Base-by-base conservation (phyloP, 2,888 invertebrate species). In the Eupithecia subfuscata region DNA sequence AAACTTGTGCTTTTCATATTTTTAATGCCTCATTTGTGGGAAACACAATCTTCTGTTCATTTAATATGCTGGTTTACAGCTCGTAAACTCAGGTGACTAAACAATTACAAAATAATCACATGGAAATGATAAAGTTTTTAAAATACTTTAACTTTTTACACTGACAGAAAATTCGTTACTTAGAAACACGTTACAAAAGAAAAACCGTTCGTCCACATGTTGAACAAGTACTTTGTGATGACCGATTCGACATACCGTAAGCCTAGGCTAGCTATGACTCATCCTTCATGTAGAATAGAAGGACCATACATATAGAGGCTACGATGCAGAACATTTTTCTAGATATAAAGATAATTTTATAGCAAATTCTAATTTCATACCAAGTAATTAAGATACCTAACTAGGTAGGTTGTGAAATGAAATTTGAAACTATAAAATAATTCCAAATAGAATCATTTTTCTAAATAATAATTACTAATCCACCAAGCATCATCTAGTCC, bases 1-100 rank as follows among this genome's bases (percentile, higher is more conserved):
- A 80, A 81, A 76, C 48, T 78, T 77, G 78, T 77, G 75, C 78
- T 78, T 71, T 78, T 76, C 37, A 75, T 79, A 79, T 79, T 77
- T 69, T 76, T 76, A 71, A 79, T 75, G 75, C 69, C 69, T 77
- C 76, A 76, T 76, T 77, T 69, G 43, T 64, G 67, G 60, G 73
- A 75, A 71, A 68, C 71, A 68, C 70, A 78, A 79, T 80, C 79
- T 79, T 79, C 79, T 79, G 73, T 80, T 52, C 52, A 71, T 78
- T 65, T 69, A 73, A 74, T 73, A 75, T 64, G 14, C 73, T 48
- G 52, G 74, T 71, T 79, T 77, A 76, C 80, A 81, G 82, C 78
- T 70, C 60, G 72, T 77, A 67, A 74, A 72, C 63, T n/a, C 22
- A 22, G 56, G 22, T 14, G 56, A 56, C 56, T 56, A 56, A 56